Conservation (phyloP, 2,113 vertebrate species). For the Bos taurus region DNA sequence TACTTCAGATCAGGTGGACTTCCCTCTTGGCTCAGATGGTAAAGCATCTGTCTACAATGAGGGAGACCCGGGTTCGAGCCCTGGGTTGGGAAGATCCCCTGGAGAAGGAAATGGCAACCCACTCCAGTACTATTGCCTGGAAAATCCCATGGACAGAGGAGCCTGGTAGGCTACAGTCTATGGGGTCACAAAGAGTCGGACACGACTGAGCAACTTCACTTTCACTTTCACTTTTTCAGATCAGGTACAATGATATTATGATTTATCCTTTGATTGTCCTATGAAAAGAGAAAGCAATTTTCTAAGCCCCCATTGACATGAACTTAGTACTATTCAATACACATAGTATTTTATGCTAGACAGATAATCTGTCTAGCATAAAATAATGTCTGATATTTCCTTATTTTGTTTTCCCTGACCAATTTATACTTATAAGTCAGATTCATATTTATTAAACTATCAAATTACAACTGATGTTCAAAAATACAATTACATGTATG, state of each 20-base stretch:
- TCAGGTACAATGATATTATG: neutral
- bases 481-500: conserved; percentile 42
- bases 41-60: too few relatives aligned
- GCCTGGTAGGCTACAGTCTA: too few relatives aligned
- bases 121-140: too few relatives aligned
- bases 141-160: too few relatives aligned
- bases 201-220: too few relatives aligned
- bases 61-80: too few relatives aligned
- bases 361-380: neutral
- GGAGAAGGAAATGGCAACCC: too few relatives aligned
- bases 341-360: neutral
- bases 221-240: neutral
- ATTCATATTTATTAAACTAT: conserved; percentile 12
- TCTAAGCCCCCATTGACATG: neutral
- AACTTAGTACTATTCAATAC: neutral
- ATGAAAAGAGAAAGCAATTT: conserved; percentile 1
- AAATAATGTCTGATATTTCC: neutral
- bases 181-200: too few relatives aligned
- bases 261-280: neutral
- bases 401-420: neutral
- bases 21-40: too few relatives aligned
- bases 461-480: conserved; percentile 34
- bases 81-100: too few relatives aligned
- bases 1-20: neutral
- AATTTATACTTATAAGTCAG: conserved; percentile 39